Conservation (phyloP, 2,113 vertebrate species). For the Cisticola juncidis region DNA sequence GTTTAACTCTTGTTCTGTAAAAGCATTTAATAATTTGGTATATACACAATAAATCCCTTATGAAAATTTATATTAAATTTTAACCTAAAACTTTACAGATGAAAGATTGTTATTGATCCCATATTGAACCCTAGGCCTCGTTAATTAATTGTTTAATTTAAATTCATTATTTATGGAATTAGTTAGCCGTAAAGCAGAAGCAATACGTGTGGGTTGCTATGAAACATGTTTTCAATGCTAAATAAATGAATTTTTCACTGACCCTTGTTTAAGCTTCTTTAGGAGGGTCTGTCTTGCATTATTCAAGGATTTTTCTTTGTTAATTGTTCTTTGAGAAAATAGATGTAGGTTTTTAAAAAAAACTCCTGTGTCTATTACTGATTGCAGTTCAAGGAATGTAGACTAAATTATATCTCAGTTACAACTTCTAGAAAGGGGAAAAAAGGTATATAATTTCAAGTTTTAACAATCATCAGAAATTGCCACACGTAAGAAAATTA, state of each 20-base stretch:
- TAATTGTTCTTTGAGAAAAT: slow-evolving; percentile 47
- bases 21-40: slow-evolving; percentile 7
- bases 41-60: neutral
- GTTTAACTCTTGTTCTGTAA: slow-evolving; percentile 15
- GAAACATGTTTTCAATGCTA: neutral
- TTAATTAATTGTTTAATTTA: slow-evolving; percentile 49
- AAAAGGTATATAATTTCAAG: neutral
- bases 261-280: slow-evolving; percentile 27
- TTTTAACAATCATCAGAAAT: neutral
- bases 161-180: slow-evolving; percentile 62
- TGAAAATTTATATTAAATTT: slow-evolving; percentile 37
- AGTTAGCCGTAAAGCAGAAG: slow-evolving; percentile 20
- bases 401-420: neutral
- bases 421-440: neutral
- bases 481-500: neutral
- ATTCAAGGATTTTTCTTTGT: slow-evolving; percentile 37
- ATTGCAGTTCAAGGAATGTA: neutral
- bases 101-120: slow-evolving; percentile 33
- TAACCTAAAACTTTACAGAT: slow-evolving; percentile 21
- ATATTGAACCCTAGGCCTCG: neutral
- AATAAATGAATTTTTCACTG: slow-evolving; percentile 29
- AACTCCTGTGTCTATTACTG: slow-evolving; percentile 13
- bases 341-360: slow-evolving; percentile 31
- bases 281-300: slow-evolving; percentile 22
- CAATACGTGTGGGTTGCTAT: neutral